Evolutionary conservation across 2,797 vertebrate genomes (phyloP).

Genomic region (Morelia viridis): DNA sequence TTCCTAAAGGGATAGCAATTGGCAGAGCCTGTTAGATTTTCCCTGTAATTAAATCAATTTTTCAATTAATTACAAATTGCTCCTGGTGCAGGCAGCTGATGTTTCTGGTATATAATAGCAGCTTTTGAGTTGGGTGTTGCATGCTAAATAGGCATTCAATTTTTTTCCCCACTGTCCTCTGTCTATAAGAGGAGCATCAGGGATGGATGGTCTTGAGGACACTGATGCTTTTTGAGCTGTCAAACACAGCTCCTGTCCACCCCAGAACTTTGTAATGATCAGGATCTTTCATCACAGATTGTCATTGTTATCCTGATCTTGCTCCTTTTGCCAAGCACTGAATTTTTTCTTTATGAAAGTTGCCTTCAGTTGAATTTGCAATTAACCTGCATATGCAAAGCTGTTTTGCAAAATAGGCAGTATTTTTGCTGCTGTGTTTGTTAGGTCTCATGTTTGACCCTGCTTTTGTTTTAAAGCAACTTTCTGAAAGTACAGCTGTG

Average conservation of each 20-base stretch:
- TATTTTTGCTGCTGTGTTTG: background rate
- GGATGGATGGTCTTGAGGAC: background rate
- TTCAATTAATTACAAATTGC: background rate
- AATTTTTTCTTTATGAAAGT: background rate
- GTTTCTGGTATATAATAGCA: background rate
- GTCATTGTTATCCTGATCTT: background rate
- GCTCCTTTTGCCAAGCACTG: background rate
- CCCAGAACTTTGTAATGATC: background rate
- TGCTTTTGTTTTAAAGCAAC: background rate
- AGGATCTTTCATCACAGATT: background rate
- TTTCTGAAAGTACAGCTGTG: no score
- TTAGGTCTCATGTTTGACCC: no score
- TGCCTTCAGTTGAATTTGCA: background rate
- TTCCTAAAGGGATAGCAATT: background rate
- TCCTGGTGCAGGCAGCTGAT: background rate
- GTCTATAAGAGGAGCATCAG: background rate
- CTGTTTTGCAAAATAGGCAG: background rate
- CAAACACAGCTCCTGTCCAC: background rate
- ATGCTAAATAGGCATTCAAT: background rate
- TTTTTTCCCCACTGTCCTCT: background rate
- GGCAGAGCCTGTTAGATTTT: background rate
- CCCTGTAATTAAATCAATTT: background rate
- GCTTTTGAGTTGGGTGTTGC: background rate
- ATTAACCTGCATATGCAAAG: background rate
- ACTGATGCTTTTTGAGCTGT: background rate